phyloP scores from a whole-genome alignment of 2,797 vertebrate species.

The Scyliorhinus canicula region DNA sequence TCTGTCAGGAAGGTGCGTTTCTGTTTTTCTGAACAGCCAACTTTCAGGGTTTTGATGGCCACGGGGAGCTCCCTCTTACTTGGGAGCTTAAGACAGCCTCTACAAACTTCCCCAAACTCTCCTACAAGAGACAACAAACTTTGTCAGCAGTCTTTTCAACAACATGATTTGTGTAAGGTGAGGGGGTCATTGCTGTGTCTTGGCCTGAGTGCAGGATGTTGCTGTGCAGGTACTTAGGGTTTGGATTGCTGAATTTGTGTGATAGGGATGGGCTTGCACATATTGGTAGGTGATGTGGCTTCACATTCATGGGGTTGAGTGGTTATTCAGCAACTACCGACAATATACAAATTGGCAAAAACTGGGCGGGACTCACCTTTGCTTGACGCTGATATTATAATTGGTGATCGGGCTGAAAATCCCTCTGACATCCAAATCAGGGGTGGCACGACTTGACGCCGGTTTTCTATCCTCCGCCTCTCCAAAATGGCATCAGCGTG shows the following conservation, averaged over 20 bases:
- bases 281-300: not conserved
- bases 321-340: not conserved
- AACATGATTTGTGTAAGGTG: too few relatives aligned
- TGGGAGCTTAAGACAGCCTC: slow-evolving; percentile 80
- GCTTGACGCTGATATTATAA: too few relatives aligned
- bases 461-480: too few relatives aligned
- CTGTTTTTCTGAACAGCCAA: slow-evolving; percentile 76
- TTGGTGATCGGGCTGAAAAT: too few relatives aligned
- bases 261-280: not conserved
- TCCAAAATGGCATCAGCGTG: too few relatives aligned
- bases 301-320: not conserved
- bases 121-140: slow-evolving; percentile 55
- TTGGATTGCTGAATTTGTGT: not conserved
- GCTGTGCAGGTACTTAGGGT: not conserved
- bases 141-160: not conserved
- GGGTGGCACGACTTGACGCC: too few relatives aligned
- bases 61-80: slow-evolving; percentile 82
- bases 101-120: slow-evolving; percentile 81
- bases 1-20: slow-evolving; percentile 75
- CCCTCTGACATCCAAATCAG: too few relatives aligned
- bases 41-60: slow-evolving; percentile 76
- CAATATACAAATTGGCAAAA: not conserved
- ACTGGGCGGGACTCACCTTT: too few relatives aligned
- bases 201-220: not conserved
- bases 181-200: not conserved